Evolutionary conservation across 2,113 vertebrate genomes (phyloP).

Genomic region (Baryphthengus martii): DNA sequence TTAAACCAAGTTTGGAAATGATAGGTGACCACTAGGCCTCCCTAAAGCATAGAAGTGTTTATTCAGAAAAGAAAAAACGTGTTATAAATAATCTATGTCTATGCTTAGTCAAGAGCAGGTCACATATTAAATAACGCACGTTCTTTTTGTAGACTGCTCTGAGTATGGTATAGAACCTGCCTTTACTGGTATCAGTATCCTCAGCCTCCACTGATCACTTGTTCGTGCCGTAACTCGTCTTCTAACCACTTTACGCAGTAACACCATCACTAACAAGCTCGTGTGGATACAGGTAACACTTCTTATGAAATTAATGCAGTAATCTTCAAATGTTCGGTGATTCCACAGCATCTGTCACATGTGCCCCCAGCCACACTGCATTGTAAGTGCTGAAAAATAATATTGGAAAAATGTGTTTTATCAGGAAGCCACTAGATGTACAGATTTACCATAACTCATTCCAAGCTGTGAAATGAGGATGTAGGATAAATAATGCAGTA

Average conservation of each 20-base stretch:
- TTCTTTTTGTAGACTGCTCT: not conserved
- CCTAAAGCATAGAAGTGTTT: not conserved
- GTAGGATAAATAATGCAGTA: not conserved
- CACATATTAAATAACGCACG: not conserved
- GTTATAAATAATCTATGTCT: rapidly evolving
- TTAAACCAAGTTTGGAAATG: not conserved
- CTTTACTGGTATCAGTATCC: not conserved
- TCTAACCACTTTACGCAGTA: not conserved
- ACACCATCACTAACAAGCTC: not conserved
- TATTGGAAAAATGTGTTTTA: not conserved
- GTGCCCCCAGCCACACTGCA: not conserved
- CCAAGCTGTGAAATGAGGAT: not conserved
- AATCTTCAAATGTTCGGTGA: not conserved
- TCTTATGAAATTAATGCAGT: not conserved
- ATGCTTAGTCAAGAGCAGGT: not conserved
- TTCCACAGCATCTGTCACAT: not conserved
- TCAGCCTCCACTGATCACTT: not conserved
- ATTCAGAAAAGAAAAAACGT: not conserved
- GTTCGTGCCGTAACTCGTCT: not conserved
- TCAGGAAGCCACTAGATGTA: not conserved
- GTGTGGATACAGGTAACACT: not conserved
- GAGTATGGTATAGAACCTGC: not conserved
- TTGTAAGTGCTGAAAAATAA: conserved; percentile 26
- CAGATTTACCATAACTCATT: not conserved
- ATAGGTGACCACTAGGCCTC: not conserved